These are phyloP conservation scores for Drosophila grimshawi DNA, from an alignment of 1,140 invertebrate species.

Conservation along the genomic window DNA sequence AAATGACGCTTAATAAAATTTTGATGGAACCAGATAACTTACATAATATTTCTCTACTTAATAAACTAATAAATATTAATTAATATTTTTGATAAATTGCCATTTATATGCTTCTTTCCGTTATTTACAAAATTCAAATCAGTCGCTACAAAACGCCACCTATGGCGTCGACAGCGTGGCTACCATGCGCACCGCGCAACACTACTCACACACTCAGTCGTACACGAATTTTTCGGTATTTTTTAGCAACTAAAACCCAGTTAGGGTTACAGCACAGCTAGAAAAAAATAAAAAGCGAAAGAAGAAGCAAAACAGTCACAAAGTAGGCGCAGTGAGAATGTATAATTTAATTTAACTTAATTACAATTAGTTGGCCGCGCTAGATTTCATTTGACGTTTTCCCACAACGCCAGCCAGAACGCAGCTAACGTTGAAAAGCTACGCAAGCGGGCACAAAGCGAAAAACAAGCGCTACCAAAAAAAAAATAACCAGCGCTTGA, in stretches of 20 bases:
- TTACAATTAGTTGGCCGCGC: slow-evolving; percentile 73
- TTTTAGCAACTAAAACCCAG: slow-evolving; percentile 31
- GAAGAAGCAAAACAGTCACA: slow-evolving; percentile 38
- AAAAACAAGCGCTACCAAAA: slow-evolving; percentile 30
- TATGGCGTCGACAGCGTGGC: slow-evolving; percentile 35
- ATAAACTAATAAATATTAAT: neutral
- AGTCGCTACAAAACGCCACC: neutral
- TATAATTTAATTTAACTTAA: slow-evolving; percentile 78
- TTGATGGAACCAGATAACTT: no score
- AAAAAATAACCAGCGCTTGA: slow-evolving; percentile 31
- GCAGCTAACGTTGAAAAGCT: slow-evolving; percentile 56
- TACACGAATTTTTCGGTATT: slow-evolving; percentile 1
- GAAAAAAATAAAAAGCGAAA: slow-evolving; percentile 13
- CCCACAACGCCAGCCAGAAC: slow-evolving; percentile 51
- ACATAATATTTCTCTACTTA: no score
- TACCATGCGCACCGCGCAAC: slow-evolving; percentile 39
- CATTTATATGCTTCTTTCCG: neutral
- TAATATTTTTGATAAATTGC: neutral
- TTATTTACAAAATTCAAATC: slow-evolving; percentile 23
- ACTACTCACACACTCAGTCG: neutral
- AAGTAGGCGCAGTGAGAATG: slow-evolving; percentile 69
- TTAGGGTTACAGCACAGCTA: slow-evolving; percentile 35
- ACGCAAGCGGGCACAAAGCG: slow-evolving; percentile 35
- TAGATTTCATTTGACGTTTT: slow-evolving; percentile 65
- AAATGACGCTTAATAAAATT: no score